A percentile compares a stretch with the other conserved stretches of the same genome.
These are phyloP conservation scores for Lepidurus packardi DNA, from an alignment of 1,140 invertebrate genomes.

Conservation along the genomic window DNA sequence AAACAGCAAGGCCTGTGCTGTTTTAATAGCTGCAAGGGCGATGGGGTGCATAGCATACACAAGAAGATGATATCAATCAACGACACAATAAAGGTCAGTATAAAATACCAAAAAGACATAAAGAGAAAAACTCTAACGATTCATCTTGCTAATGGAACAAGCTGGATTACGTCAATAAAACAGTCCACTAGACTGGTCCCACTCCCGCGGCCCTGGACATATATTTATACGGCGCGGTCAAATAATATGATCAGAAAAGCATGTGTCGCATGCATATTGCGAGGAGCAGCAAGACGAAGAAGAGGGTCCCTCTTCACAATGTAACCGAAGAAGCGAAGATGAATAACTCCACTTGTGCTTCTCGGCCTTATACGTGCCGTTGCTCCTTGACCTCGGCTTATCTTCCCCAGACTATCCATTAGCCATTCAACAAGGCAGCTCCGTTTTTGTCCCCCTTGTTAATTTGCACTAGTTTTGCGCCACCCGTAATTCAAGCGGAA, in stretches of 20 bases:
- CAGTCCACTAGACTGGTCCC: background rate
- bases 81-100: conserved; percentile 21
- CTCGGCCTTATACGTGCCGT: background rate
- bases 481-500: too few species aligned
- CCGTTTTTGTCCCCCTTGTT: background rate
- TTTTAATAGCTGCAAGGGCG: background rate
- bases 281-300: background rate
- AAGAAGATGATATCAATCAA: conserved; percentile 22
- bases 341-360: background rate
- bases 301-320: background rate
- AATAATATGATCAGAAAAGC: background rate
- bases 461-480: too few species aligned
- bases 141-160: conserved; percentile 19
- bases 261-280: background rate
- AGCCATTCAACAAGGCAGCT: background rate
- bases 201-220: background rate
- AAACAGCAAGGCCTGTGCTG: background rate
- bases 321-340: background rate
- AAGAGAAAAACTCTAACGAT: background rate
- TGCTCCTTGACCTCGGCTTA: background rate
- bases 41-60: background rate
- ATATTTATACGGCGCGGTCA: background rate
- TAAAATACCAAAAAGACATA: background rate
- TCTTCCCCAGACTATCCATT: background rate
- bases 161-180: conserved; percentile 22